Evolutionary conservation across 2,113 vertebrate species (phyloP).

Genomic region (Datnioides undecimradiatus): DNA sequence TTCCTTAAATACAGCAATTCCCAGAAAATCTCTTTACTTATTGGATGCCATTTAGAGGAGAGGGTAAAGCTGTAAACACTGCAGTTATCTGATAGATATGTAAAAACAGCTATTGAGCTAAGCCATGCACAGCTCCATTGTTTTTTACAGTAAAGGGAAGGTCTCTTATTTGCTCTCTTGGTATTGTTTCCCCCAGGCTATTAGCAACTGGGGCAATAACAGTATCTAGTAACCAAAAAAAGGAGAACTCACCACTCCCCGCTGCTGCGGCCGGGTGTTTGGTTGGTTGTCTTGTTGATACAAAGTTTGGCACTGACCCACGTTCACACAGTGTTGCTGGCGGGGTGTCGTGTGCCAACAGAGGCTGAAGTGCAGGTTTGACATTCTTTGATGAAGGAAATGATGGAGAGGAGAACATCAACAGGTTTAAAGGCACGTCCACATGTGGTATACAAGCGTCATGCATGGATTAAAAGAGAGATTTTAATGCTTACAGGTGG

Average conservation of each 20-base stretch:
- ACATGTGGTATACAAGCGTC: neutral
- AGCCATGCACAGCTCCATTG: constrained; percentile 52
- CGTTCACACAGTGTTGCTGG: constrained; percentile 32
- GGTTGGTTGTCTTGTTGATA: constrained; percentile 51
- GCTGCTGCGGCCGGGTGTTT: constrained; percentile 55
- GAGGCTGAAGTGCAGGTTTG: constrained; percentile 47
- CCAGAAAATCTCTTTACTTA: constrained; percentile 59
- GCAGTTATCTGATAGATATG: constrained; percentile 72
- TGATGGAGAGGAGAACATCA: neutral
- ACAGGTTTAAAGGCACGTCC: neutral
- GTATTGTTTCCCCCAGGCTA: constrained; percentile 71
- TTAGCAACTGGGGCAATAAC: constrained; percentile 61
- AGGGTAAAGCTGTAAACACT: constrained; percentile 45
- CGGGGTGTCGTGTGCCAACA: constrained; percentile 24
- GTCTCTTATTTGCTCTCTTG: constrained; percentile 72
- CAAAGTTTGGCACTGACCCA: constrained; percentile 54
- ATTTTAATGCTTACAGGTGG: constrained; percentile 41
- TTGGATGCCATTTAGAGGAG: constrained; percentile 20
- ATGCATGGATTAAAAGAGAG: neutral
- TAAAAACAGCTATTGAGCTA: constrained; percentile 62
- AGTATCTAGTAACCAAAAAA: constrained; percentile 77
- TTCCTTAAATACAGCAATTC: constrained; percentile 65
- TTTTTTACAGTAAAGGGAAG: constrained; percentile 80
- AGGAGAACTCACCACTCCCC: constrained; percentile 85
- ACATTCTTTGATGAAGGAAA: constrained; percentile 31